These are phyloP conservation scores for Crossaster papposus DNA, from an alignment of 53 echinoderm and acorn worm species.

Conservation along the genomic window DNA sequence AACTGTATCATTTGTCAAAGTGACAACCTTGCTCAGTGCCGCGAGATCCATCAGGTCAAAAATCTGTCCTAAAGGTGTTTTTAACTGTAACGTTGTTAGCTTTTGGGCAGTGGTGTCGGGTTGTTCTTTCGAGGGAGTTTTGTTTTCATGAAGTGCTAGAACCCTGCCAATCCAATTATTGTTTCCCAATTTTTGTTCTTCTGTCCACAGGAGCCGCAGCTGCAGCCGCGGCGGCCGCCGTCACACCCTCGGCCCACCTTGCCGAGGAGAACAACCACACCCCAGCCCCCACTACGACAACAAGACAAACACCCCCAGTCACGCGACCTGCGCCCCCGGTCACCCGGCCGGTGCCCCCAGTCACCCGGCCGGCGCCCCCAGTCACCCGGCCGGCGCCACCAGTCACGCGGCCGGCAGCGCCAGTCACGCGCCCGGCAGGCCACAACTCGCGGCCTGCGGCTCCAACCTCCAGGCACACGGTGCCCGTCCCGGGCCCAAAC, in stretches of 20 bases:
- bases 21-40: too few relatives aligned
- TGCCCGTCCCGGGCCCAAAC: too few relatives aligned
- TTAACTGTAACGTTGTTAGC: too few relatives aligned
- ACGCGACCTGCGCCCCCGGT: constrained; percentile 56
- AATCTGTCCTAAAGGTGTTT: too few relatives aligned
- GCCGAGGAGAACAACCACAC: constrained; percentile 78
- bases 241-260: constrained; percentile 62
- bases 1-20: too few relatives aligned
- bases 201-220: constrained; percentile 57
- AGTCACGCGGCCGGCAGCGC: constrained; percentile 43
- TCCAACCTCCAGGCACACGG: too few relatives aligned
- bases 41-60: too few relatives aligned
- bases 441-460: too few relatives aligned
- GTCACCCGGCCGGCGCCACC: constrained; percentile 46
- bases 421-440: constrained; percentile 35
- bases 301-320: constrained; percentile 50
- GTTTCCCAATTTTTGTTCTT: neutral
- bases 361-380: constrained; percentile 50
- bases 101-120: too few relatives aligned
- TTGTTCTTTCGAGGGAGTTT: too few relatives aligned
- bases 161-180: neutral
- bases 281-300: constrained; percentile 52
- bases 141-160: too few relatives aligned
- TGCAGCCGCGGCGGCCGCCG: constrained; percentile 62
- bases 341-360: constrained; percentile 47